A percentile compares a stretch with the other conserved stretches of the same genome.
Evolutionary conservation across 2,113 vertebrate genomes (phyloP).

Genomic region (Anarrhichthys ocellatus): DNA sequence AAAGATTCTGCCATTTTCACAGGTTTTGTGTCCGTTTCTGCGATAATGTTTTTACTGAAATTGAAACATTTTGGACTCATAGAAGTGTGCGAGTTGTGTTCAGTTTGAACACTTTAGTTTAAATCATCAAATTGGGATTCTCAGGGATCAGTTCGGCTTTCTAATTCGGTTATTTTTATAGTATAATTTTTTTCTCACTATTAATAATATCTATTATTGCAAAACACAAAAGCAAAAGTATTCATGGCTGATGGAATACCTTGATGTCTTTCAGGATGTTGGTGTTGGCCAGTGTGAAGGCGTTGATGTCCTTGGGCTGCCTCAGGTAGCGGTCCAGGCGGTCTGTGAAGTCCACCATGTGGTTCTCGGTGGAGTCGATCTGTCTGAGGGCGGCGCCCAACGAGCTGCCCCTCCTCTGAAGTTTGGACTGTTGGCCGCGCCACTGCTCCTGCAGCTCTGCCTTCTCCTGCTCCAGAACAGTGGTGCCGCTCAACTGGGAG

Average conservation of each 20-base stretch:
- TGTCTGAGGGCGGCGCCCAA: conserved; percentile 85
- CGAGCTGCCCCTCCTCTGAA: conserved; percentile 87
- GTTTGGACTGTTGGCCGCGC: conserved; percentile 81
- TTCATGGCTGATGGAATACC: conserved; percentile 54
- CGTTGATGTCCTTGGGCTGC: conserved; percentile 82
- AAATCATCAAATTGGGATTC: too few species aligned
- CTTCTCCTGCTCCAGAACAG: conserved; percentile 78
- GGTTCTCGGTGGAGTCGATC: conserved; percentile 86
- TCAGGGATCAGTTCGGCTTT: too few species aligned
- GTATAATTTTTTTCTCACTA: too few species aligned
- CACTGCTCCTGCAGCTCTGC: conserved; percentile 82
- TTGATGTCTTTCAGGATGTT: conserved; percentile 84
- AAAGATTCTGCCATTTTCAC: background rate
- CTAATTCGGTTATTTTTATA: too few species aligned
- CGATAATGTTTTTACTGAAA: too few species aligned
- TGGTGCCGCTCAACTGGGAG: conserved; percentile 70
- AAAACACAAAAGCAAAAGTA: background rate
- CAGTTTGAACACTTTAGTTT: too few species aligned
- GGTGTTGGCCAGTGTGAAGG: conserved; percentile 80
- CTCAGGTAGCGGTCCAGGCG: conserved; percentile 82
- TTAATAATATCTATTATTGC: background rate
- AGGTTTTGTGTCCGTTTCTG: too few species aligned
- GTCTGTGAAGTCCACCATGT: conserved; percentile 81
- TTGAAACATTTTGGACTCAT: too few species aligned
- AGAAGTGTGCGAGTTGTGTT: too few species aligned